These are phyloP conservation scores for Homarus americanus DNA, from an alignment of 1,140 invertebrate species.

Conservation along the genomic window DNA sequence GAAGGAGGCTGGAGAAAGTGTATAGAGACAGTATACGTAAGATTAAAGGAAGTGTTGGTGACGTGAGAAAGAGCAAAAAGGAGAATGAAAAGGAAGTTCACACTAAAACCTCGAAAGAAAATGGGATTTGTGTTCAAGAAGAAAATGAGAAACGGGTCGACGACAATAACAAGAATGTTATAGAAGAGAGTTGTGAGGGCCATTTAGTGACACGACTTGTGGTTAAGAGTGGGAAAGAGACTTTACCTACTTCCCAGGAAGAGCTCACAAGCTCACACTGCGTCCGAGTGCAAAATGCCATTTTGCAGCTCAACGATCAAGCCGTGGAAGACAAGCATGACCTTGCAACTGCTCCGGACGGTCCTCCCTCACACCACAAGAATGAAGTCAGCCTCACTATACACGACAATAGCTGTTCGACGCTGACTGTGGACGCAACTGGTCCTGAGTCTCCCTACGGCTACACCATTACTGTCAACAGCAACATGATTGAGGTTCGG, in stretches of 20 bases:
- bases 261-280: not conserved
- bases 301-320: slow-evolving; percentile 14
- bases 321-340: slow-evolving; percentile 27
- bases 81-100: not conserved
- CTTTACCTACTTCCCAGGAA: slow-evolving; percentile 37
- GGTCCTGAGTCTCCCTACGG: not conserved
- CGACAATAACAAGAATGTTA: not conserved
- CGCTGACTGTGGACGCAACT: not conserved
- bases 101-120: slow-evolving; percentile 15
- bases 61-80: not conserved
- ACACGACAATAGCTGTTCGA: not conserved
- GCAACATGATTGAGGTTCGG: slow-evolving; percentile 56
- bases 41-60: not conserved
- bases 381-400: not conserved
- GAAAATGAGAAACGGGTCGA: slow-evolving; percentile 10
- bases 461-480: slow-evolving; percentile 60
- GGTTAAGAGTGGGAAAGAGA: slow-evolving; percentile 55
- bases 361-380: not conserved
- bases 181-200: slow-evolving; percentile 5
- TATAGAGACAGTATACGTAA: slow-evolving; percentile 39
- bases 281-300: slow-evolving; percentile 40
- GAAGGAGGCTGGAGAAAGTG: slow-evolving; percentile 39
- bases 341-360: not conserved
- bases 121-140: slow-evolving; percentile 5
- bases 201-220: slow-evolving; percentile 53